Evolutionary conservation across 2,797 vertebrate species (phyloP).

Genomic region (Ctenochaetus hawaiiensis): DNA sequence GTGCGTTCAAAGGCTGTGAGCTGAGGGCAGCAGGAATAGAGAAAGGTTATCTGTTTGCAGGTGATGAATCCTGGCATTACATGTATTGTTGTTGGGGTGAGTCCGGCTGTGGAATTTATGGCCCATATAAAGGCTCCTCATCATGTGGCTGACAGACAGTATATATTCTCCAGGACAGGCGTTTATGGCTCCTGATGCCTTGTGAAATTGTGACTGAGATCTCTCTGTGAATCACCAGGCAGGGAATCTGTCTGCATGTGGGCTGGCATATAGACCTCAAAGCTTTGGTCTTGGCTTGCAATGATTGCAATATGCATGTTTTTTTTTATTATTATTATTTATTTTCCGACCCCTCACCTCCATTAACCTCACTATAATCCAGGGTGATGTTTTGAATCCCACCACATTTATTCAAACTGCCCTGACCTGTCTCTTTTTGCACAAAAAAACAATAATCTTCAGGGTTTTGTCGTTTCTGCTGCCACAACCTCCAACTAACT

Average conservation of each 20-base stretch:
- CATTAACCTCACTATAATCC: conserved; percentile 16
- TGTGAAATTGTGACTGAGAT: conserved; percentile 56
- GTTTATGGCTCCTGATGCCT: conserved; percentile 77
- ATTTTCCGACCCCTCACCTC: conserved; percentile 22
- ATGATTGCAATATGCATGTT: conserved; percentile 18
- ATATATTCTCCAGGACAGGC: conserved; percentile 74
- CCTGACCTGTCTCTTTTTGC: conserved; percentile 19
- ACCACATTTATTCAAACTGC: conserved; percentile 26
- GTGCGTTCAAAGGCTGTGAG: conserved; percentile 38
- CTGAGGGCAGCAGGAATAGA: conserved; percentile 47
- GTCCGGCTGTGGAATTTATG: conserved; percentile 74
- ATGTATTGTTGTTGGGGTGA: conserved; percentile 72
- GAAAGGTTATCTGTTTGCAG: conserved; percentile 70
- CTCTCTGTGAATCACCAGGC: conserved; percentile 62
- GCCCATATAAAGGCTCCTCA: conserved; percentile 75
- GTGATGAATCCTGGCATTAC: conserved; percentile 70
- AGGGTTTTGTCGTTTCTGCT: conserved; percentile 24
- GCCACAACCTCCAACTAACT: conserved; percentile 33
- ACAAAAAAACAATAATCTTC: conserved; percentile 21
- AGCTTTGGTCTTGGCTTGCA: conserved; percentile 35
- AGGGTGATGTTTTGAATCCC: conserved; percentile 34
- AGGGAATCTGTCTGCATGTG: conserved; percentile 49
- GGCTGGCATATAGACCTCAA: conserved; percentile 38
- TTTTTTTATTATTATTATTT: conserved; percentile 42
- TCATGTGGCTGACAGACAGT: conserved; percentile 76